Evolutionary conservation across 2,888 invertebrate genomes (phyloP).

Genomic region (Hoplodrina ambigua): DNA sequence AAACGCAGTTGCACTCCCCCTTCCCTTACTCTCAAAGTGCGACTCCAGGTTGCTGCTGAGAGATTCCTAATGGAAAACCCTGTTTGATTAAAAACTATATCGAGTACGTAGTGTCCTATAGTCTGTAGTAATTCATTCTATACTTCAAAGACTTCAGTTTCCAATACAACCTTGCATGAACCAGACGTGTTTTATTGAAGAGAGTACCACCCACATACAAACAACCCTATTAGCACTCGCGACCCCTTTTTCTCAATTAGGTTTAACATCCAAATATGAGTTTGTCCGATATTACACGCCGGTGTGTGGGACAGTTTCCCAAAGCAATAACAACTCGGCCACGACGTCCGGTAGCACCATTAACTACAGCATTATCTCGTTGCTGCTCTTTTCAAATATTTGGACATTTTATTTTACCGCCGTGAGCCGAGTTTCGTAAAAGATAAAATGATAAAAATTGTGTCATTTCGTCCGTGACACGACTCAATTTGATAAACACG

Average conservation of each 20-base stretch:
- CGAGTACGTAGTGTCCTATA: too few relatives aligned
- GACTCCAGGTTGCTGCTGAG: too few relatives aligned
- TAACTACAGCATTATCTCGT: conserved; percentile 84
- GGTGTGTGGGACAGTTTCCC: conserved; percentile 68
- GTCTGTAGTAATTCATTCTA: too few relatives aligned
- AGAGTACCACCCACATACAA: too few relatives aligned
- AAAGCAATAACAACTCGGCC: conserved; percentile 79
- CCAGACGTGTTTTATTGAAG: too few relatives aligned
- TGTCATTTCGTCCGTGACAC: conserved; percentile 41
- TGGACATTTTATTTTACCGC: conserved; percentile 77
- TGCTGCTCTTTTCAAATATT: conserved; percentile 82
- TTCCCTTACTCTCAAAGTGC: too few relatives aligned
- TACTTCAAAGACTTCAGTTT: too few relatives aligned
- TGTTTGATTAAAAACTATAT: too few relatives aligned
- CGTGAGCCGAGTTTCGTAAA: conserved; percentile 27
- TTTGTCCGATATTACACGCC: conserved; percentile 58
- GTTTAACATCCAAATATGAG: conserved; percentile 22
- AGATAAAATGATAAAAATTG: conserved; percentile 58
- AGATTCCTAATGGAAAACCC: too few relatives aligned
- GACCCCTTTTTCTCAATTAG: conserved; percentile 14
- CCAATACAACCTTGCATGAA: too few relatives aligned
- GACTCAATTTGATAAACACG: conserved; percentile 52
- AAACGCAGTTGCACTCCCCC: too few relatives aligned
- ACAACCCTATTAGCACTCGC: not conserved
- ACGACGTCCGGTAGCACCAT: conserved; percentile 79